phyloP scores from a whole-genome alignment of 1,140 invertebrate species.

The Neelides sp. region DNA sequence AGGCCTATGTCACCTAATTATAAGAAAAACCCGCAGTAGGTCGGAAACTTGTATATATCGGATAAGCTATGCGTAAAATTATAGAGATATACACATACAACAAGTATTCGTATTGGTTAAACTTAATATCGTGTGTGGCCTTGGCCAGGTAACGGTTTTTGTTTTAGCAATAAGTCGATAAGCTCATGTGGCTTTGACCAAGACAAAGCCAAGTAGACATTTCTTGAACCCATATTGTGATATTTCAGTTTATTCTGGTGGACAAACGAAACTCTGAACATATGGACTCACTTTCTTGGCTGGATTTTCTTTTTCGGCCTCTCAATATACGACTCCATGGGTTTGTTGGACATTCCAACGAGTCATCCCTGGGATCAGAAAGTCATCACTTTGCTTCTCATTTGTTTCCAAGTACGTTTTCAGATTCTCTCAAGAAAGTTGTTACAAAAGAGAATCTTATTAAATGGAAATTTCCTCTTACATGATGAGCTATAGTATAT shows the following conservation, averaged over 20 bases:
- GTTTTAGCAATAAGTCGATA: too few species aligned
- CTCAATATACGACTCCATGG: conserved; percentile 67
- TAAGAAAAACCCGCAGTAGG: too few species aligned
- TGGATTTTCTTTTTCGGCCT: conserved; percentile 74
- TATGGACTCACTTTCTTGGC: conserved; percentile 90
- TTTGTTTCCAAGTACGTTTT: conserved; percentile 67
- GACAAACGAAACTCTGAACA: conserved; percentile 95
- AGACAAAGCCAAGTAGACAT: too few species aligned
- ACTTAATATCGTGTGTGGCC: too few species aligned
- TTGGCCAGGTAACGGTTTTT: too few species aligned
- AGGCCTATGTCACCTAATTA: too few species aligned
- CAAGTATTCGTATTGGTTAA: too few species aligned
- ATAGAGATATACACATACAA: too few species aligned
- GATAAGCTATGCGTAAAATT: too few species aligned
- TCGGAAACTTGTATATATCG: too few species aligned
- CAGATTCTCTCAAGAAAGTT: not conserved
- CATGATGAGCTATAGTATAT: not conserved
- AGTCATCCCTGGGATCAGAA: conserved; percentile 64
- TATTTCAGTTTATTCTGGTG: conserved; percentile 81
- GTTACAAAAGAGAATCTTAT: not conserved
- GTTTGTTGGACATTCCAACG: conserved; percentile 55
- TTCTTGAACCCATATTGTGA: too few species aligned
- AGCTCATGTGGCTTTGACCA: too few species aligned
- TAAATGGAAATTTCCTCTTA: not conserved
- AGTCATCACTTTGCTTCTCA: conserved; percentile 62